phyloP scores from a whole-genome alignment of 2,113 vertebrate species.

The Mus pahari region DNA sequence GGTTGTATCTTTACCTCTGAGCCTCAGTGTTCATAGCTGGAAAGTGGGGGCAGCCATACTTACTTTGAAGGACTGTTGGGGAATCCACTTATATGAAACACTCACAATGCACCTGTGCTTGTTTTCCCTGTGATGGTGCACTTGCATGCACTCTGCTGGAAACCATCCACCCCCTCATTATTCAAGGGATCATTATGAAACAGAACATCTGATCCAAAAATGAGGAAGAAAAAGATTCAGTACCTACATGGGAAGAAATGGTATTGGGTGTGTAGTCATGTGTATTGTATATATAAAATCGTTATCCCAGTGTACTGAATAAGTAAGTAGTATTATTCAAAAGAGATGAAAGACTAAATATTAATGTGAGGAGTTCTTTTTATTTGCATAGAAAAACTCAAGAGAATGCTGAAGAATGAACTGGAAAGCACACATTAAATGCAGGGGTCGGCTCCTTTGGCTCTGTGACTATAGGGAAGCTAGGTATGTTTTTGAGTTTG shows the following conservation, averaged over 20 bases:
- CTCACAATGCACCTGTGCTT: not conserved
- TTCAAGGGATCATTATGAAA: not conserved
- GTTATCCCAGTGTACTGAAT: not conserved
- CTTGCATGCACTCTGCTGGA: not conserved
- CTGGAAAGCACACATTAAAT: not conserved
- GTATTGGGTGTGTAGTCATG: not conserved
- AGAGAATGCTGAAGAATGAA: not conserved
- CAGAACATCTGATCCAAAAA: not conserved
- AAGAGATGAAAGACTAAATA: not conserved
- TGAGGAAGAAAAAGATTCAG: not conserved
- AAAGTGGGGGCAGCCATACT: not conserved
- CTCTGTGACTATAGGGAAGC: not conserved
- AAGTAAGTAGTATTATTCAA: constrained; percentile 10
- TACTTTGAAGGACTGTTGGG: not conserved
- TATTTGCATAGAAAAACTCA: not conserved
- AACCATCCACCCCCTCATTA: too few relatives aligned
- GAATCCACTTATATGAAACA: not conserved
- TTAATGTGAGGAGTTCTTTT: not conserved
- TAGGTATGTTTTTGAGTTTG: not conserved
- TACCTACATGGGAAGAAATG: not conserved
- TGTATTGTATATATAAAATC: not conserved
- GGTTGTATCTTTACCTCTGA: not conserved
- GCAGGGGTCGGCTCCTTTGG: not conserved
- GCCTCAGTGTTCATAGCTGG: not conserved
- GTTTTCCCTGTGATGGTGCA: not conserved